phyloP scores from a whole-genome alignment of 2,113 vertebrate species.

The Phalacrocorax aristotelis region DNA sequence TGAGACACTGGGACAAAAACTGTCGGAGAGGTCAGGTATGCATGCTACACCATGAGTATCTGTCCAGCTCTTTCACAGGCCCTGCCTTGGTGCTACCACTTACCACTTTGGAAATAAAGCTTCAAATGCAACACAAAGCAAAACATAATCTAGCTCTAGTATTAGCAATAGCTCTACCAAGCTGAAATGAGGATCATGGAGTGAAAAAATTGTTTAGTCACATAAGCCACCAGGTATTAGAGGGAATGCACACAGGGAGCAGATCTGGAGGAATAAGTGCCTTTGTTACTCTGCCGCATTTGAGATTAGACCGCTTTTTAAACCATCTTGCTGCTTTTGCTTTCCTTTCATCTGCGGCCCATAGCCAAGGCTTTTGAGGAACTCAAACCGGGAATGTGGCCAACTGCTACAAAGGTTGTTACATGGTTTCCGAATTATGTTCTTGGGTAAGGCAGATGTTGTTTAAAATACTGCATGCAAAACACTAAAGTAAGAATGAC shows the following conservation, averaged over 20 bases:
- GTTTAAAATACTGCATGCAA: slow-evolving; percentile 27
- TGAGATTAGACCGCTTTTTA: not conserved
- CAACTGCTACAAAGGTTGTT: slow-evolving; percentile 65
- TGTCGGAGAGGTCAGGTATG: fast-evolving
- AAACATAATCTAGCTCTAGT: not conserved
- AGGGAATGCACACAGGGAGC: not conserved
- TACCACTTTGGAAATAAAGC: not conserved
- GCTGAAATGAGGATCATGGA: not conserved
- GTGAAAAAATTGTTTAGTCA: not conserved
- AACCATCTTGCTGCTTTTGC: slow-evolving; percentile 38
- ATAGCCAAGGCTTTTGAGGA: slow-evolving; percentile 64
- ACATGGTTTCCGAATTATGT: slow-evolving; percentile 49
- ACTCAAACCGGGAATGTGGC: slow-evolving; percentile 8
- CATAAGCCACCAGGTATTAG: not conserved
- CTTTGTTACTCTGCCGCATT: not conserved
- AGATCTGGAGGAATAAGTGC: not conserved
- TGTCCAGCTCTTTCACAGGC: not conserved
- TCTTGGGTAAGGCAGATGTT: slow-evolving; percentile 48
- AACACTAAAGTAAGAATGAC: slow-evolving; percentile 33
- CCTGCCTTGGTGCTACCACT: not conserved
- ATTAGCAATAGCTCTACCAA: not conserved
- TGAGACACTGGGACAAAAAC: not conserved
- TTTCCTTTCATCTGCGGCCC: slow-evolving; percentile 53
- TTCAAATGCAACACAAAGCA: not conserved
- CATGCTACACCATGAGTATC: not conserved